phyloP scores from a whole-genome alignment of 2,888 invertebrate genomes.

The Congeria kusceri region DNA sequence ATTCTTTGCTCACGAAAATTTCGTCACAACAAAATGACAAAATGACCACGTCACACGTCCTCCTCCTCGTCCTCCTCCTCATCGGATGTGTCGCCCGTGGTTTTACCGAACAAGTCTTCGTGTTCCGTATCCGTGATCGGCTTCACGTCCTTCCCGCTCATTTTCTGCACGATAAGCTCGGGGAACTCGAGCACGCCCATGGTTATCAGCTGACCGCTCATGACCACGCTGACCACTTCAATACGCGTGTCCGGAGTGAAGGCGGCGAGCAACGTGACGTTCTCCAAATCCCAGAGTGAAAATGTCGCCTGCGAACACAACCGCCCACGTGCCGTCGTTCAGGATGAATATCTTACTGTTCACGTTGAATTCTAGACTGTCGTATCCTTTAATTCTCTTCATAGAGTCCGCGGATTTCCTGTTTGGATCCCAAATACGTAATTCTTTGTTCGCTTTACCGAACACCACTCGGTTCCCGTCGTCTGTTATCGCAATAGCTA shows the following conservation, averaged over 20 bases:
- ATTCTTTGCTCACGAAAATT: too few relatives aligned
- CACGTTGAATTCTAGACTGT: conserved; percentile 74
- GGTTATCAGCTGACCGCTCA: conserved; percentile 78
- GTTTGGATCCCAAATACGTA: conserved; percentile 83
- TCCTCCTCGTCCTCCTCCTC: conserved; percentile 73
- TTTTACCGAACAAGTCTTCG: conserved; percentile 76
- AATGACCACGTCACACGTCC: conserved; percentile 15
- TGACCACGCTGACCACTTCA: conserved; percentile 75
- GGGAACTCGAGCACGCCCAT: conserved; percentile 81
- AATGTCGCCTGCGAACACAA: conserved; percentile 82
- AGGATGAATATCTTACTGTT: conserved; percentile 80
- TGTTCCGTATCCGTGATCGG: conserved; percentile 65
- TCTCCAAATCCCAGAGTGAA: conserved; percentile 83
- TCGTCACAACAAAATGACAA: neutral
- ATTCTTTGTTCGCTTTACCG: conserved; percentile 79
- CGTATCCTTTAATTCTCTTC: conserved; percentile 76
- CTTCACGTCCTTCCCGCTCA: conserved; percentile 66
- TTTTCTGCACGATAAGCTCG: conserved; percentile 77
- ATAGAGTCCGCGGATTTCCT: conserved; percentile 62
- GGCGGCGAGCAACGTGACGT: conserved; percentile 74
- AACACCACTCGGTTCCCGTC: conserved; percentile 80
- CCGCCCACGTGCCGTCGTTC: conserved; percentile 73
- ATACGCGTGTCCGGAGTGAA: conserved; percentile 83
- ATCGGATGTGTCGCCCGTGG: conserved; percentile 73
- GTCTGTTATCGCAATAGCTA: conserved; percentile 80